Evolutionary conservation across 2,797 vertebrate genomes (phyloP).

Genomic region (Channa striata): DNA sequence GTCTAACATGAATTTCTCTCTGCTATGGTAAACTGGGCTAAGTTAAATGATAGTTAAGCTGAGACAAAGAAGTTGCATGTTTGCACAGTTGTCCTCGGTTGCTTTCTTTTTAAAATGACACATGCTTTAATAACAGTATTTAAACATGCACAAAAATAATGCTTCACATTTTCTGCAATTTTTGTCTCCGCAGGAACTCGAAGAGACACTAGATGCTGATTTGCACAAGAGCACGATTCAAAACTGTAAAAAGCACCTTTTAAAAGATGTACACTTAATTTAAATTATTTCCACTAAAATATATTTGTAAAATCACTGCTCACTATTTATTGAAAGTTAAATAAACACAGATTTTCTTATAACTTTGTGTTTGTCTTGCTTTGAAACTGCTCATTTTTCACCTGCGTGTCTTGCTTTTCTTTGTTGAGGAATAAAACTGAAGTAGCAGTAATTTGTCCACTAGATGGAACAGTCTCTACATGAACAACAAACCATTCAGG

Average conservation of each 20-base stretch:
- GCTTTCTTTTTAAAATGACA: background rate
- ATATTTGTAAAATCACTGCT: constrained; percentile 48
- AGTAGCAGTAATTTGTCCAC: constrained; percentile 46
- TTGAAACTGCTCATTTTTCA: background rate
- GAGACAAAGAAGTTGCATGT: no score
- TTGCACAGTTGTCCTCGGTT: background rate
- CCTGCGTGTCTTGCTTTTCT: no score
- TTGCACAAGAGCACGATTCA: constrained; percentile 72
- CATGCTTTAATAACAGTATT: background rate
- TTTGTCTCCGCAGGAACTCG: constrained; percentile 67
- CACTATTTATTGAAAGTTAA: constrained; percentile 77
- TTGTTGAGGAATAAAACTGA: background rate
- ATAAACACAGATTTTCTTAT: constrained; percentile 76
- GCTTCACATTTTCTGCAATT: background rate
- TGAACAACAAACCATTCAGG: background rate
- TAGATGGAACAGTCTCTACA: constrained; percentile 53
- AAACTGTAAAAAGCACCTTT: constrained; percentile 44
- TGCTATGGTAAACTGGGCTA: no score
- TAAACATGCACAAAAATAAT: background rate
- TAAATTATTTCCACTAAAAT: constrained; percentile 58
- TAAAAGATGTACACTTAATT: constrained; percentile 56
- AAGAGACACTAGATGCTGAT: constrained; percentile 82
- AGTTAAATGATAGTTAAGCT: no score
- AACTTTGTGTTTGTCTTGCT: constrained; percentile 1
- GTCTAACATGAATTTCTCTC: no score